Evolutionary conservation across 2,113 vertebrate genomes (phyloP).

Genomic region (Bothrops jararaca): DNA sequence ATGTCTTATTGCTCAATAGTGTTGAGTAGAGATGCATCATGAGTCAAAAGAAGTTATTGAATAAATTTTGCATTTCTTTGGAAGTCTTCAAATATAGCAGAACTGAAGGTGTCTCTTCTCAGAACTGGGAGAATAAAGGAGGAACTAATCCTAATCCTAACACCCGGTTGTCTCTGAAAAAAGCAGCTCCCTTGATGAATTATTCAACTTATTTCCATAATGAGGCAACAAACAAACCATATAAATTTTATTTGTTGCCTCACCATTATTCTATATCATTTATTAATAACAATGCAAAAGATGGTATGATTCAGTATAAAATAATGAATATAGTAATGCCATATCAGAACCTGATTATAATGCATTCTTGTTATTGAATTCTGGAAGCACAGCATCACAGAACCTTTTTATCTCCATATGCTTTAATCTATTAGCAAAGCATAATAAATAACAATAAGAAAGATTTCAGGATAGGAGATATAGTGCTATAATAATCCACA

Average conservation of each 20-base stretch:
- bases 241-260: not conserved
- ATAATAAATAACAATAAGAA: not conserved
- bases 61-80: not conserved
- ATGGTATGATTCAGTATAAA: not conserved
- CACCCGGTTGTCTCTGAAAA: not conserved
- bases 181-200: not conserved
- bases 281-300: not conserved
- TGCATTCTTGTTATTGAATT: not conserved
- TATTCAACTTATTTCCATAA: not conserved
- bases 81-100: not conserved
- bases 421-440: not conserved
- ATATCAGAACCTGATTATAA: not conserved
- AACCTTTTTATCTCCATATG: not conserved
- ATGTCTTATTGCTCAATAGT: conserved; percentile 35
- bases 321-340: not conserved
- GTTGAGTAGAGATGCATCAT: not conserved
- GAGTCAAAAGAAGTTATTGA: not conserved
- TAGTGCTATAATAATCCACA: not conserved
- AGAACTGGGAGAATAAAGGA: not conserved
- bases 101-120: not conserved
- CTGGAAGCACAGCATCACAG: not conserved
- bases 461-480: not conserved
- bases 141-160: not conserved
- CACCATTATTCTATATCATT: not conserved
- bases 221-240: not conserved